Conservation (phyloP, 2,888 invertebrate genomes). For the Desoria tigrina region DNA sequence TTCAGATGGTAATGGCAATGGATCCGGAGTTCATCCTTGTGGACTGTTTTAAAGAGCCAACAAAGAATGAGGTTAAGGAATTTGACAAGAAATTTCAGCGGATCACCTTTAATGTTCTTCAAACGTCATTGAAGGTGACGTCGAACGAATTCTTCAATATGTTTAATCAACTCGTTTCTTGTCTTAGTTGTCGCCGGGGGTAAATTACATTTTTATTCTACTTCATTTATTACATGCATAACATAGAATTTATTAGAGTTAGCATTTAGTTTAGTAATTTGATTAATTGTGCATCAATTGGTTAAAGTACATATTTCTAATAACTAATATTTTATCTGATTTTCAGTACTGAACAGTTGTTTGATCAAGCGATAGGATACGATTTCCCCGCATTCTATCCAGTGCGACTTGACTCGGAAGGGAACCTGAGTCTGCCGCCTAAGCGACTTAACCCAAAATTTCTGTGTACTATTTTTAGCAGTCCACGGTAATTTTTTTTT, state of each 20-base stretch:
- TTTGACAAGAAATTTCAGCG: constrained; percentile 80
- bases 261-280: too few species aligned
- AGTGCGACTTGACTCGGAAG: constrained; percentile 69
- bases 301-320: too few species aligned
- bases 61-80: constrained; percentile 78
- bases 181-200: constrained; percentile 92
- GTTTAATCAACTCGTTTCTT: constrained; percentile 86
- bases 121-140: constrained; percentile 77
- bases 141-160: constrained; percentile 79
- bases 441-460: constrained; percentile 78
- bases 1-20: constrained; percentile 90
- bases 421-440: constrained; percentile 75
- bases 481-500: constrained; percentile 61
- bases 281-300: too few species aligned
- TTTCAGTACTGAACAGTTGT: constrained; percentile 83
- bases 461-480: constrained; percentile 80
- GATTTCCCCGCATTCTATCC: constrained; percentile 87
- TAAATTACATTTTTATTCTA: constrained; percentile 56
- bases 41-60: constrained; percentile 66
- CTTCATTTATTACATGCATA: background rate
- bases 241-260: constrained; percentile 3
- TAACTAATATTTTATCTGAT: too few species aligned
- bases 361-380: constrained; percentile 79
- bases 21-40: constrained; percentile 80
- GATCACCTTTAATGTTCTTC: constrained; percentile 74